Evolutionary conservation across 2,113 vertebrate genomes (phyloP), one percentile per base, ranked within the genome.

Genomic region (Pyxicephalus adspersus): DNA sequence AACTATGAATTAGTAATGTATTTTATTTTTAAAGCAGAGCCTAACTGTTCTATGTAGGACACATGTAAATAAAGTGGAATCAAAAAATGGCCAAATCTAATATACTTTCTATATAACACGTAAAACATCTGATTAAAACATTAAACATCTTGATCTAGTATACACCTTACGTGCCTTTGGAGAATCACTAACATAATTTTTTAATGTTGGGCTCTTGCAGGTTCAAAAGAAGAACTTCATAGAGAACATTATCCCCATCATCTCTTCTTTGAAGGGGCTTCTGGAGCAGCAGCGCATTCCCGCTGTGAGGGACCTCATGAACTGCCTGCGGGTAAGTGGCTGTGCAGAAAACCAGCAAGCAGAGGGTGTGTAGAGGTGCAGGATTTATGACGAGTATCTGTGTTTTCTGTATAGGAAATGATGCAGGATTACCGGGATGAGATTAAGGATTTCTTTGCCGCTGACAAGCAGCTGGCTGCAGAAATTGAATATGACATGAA

Each of bases 401-500:
- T 31, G 50, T 20, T 18, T 19, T 25, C 9, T 8, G 85, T 89
- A 19, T 85, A 99, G 98, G 95, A 96, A 83, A 91, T 94, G 50
- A 95, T 98, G 96, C 94, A 98, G 82, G 96, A 98, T 84, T 96
- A 96, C 83, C 90, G 93, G 4, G 91, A 91, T 0, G 96, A 98
- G 87, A 91, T 98, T 83, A 96, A 94, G 84, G 95, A 98, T 6
- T 89, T 98, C 74, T 97, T 99, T 80, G 90, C 92, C 0, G 90
- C 88, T 8, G 97, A 99, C 74, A 96, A 95, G 83, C 97, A 96
- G 87, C 90, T 99, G 87, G 95, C 94, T 0, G 90, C 93, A 0
- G 98, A 99, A 83, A 88, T 99, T 26, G 98, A 99, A 84, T 98
- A 96, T 3, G 94, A 96, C 85, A 92, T 99, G 87, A 95, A 92